These are phyloP conservation scores for Nomada goodeniana DNA, from an alignment of 2,888 invertebrate species.

Conservation along the genomic window DNA sequence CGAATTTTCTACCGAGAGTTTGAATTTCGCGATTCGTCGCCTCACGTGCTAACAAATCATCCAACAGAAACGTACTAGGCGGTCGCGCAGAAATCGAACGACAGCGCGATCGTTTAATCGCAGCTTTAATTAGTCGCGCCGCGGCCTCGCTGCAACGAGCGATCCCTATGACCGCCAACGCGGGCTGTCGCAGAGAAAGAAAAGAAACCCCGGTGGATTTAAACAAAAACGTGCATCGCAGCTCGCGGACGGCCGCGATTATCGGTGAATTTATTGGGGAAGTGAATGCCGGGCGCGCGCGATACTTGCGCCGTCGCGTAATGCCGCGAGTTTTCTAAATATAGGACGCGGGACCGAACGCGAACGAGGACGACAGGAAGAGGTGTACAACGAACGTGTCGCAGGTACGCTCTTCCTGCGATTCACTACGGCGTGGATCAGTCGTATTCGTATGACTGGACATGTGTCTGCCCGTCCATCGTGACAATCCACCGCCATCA, in stretches of 20 bases:
- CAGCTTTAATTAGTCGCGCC: conserved; percentile 41
- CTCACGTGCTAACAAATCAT: no score
- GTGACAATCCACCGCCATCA: neutral
- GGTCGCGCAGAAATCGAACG: conserved; percentile 8
- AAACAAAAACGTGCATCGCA: conserved; percentile 42
- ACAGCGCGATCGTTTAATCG: conserved; percentile 27
- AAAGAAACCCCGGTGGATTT: conserved; percentile 27
- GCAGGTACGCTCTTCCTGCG: conserved; percentile 68
- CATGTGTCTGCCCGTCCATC: conserved; percentile 54
- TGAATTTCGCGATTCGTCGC: no score
- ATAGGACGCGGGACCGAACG: conserved; percentile 51
- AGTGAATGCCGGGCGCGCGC: conserved; percentile 30
- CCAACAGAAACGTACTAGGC: neutral
- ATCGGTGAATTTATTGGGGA: conserved; percentile 56
- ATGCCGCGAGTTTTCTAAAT: conserved; percentile 64
- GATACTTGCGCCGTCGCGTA: conserved; percentile 22
- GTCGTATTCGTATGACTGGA: conserved; percentile 68
- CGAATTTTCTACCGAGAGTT: no score
- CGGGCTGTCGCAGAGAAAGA: neutral
- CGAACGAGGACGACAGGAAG: conserved; percentile 62
- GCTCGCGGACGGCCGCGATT: conserved; percentile 38
- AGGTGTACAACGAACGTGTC: conserved; percentile 71
- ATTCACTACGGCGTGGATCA: conserved; percentile 63
- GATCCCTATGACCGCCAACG: conserved; percentile 6
- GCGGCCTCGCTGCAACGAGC: conserved; percentile 39